Percentiles rank a stretch among this genome's conserved stretches.
These are phyloP conservation scores for Sericinus montela DNA, from an alignment of 2,888 invertebrate species.

Conservation along the genomic window DNA sequence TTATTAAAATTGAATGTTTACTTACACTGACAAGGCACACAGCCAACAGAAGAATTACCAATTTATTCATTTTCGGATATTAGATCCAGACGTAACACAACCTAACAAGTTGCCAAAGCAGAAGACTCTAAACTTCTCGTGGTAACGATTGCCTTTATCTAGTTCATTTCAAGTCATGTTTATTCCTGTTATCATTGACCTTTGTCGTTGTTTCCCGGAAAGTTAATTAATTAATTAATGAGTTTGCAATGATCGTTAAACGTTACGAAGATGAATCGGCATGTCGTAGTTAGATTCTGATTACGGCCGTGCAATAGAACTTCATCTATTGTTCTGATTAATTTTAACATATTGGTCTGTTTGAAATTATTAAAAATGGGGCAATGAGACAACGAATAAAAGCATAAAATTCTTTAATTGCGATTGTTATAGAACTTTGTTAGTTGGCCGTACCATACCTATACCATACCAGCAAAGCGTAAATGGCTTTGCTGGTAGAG, in stretches of 20 bases:
- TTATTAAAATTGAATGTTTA: slow-evolving; percentile 19
- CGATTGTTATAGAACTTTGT: too few species aligned
- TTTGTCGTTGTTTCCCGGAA: slow-evolving; percentile 26
- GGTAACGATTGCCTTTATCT: neutral
- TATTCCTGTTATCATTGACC: slow-evolving; percentile 40
- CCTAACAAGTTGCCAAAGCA: slow-evolving; percentile 28
- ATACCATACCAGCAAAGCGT: too few species aligned
- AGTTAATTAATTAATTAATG: slow-evolving; percentile 47
- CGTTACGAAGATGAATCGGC: neutral
- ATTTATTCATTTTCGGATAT: slow-evolving; percentile 51
- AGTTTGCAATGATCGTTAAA: slow-evolving; percentile 28
- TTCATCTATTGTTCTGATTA: too few species aligned
- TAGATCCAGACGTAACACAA: slow-evolving; percentile 23
- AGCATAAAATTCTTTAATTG: too few species aligned
- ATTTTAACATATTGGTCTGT: too few species aligned
- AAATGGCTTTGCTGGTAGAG: too few species aligned
- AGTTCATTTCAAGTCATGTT: slow-evolving; percentile 20
- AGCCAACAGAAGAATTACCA: slow-evolving; percentile 48
- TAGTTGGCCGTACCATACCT: too few species aligned
- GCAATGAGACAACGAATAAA: too few species aligned
- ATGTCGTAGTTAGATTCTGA: slow-evolving; percentile 1
- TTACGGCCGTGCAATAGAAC: neutral
- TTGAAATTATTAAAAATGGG: too few species aligned
- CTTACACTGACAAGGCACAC: slow-evolving; percentile 57
- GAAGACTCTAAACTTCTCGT: slow-evolving; percentile 32